Conservation (phyloP, 2,888 invertebrate genomes). For the Lamellibrachia columna region DNA sequence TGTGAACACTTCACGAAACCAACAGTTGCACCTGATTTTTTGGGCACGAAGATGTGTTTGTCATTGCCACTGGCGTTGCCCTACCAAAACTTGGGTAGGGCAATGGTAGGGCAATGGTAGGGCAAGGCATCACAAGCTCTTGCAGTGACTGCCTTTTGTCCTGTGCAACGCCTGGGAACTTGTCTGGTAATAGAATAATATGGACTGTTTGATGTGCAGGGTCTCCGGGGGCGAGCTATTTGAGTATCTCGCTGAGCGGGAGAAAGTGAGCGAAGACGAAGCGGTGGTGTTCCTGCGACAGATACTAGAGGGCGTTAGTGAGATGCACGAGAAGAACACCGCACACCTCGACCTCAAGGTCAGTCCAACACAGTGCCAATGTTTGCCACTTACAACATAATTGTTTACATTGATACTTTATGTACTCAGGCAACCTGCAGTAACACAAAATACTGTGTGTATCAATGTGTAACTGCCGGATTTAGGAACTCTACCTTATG, state of each 20-base stretch:
- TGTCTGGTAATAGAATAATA: too few species aligned
- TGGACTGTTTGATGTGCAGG: conserved; percentile 58
- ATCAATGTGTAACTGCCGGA: background rate
- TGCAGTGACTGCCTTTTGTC: too few species aligned
- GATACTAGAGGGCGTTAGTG: conserved; percentile 73
- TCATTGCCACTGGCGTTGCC: too few species aligned
- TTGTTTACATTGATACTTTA: background rate
- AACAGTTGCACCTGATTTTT: too few species aligned
- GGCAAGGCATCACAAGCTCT: too few species aligned
- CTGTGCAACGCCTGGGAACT: too few species aligned
- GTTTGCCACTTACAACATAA: too few species aligned
- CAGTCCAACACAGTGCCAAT: conserved; percentile 20
- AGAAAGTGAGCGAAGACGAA: conserved; percentile 71
- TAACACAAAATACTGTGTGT: background rate
- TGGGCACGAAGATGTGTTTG: too few species aligned
- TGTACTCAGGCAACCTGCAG: background rate
- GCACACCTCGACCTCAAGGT: conserved; percentile 76
- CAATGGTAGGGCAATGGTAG: too few species aligned
- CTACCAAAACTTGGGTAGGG: too few species aligned
- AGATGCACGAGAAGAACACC: conserved; percentile 73
- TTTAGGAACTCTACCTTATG: background rate
- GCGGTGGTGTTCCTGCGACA: conserved; percentile 73
- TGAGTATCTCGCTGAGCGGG: conserved; percentile 71
- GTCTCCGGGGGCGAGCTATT: conserved; percentile 76
- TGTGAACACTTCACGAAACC: too few species aligned